These are phyloP conservation scores for Argyrosomus japonicus DNA, from an alignment of 2,113 vertebrate genomes.

Conservation along the genomic window DNA sequence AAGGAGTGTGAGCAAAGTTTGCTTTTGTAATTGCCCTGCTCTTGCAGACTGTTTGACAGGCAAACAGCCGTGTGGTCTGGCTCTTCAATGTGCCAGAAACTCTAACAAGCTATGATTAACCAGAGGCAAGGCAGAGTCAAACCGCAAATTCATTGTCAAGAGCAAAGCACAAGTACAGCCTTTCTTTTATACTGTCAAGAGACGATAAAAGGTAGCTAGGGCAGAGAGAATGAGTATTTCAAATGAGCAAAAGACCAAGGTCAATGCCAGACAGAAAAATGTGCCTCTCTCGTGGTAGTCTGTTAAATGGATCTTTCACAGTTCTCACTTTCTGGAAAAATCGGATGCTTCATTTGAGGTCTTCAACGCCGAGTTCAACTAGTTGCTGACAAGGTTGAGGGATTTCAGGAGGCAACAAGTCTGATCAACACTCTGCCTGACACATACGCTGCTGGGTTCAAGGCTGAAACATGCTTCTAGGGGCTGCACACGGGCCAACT, in stretches of 20 bases:
- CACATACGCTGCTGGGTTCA: too few relatives aligned
- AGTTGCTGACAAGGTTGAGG: background rate
- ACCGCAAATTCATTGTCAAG: slow-evolving; percentile 59
- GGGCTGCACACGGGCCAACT: too few relatives aligned
- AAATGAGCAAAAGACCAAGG: slow-evolving; percentile 8
- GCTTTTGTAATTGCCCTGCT: slow-evolving; percentile 67
- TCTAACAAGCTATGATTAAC: slow-evolving; percentile 61
- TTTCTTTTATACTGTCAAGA: slow-evolving; percentile 72
- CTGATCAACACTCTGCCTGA: background rate
- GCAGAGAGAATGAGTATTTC: background rate
- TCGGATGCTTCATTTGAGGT: background rate
- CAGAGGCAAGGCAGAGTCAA: slow-evolving; percentile 47
- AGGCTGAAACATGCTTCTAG: background rate
- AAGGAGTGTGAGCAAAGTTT: slow-evolving; percentile 61
- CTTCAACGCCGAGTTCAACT: background rate
- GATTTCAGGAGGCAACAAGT: background rate
- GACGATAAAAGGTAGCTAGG: background rate
- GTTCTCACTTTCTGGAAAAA: background rate
- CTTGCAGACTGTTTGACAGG: slow-evolving; percentile 62
- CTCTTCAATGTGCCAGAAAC: slow-evolving; percentile 55
- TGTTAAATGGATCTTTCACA: background rate
- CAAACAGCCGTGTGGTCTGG: slow-evolving; percentile 62
- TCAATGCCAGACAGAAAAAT: background rate
- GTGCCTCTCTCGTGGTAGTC: background rate
- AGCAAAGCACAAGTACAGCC: slow-evolving; percentile 78